A percentile compares a stretch with the other conserved stretches of the same genome.
Conservation (phyloP, 2,888 invertebrate species). For the Zygogramma bicolorata region DNA sequence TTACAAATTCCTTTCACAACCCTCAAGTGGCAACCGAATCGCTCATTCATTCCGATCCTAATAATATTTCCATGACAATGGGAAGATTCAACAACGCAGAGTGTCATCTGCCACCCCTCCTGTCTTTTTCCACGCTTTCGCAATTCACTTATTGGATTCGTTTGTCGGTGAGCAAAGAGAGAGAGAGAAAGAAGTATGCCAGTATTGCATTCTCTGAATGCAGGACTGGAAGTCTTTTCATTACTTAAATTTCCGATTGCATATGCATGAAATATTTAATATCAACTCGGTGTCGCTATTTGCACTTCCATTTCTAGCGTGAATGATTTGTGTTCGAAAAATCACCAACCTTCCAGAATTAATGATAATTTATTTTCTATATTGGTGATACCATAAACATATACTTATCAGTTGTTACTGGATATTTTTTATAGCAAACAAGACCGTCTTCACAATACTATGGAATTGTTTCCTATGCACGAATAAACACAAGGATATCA, state of each 20-base stretch:
- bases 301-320: background rate
- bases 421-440: no score
- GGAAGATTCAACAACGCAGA: conserved; percentile 44
- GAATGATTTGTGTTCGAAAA: background rate
- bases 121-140: conserved; percentile 20
- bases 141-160: conserved; percentile 31
- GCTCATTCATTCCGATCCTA: conserved; percentile 37
- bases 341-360: background rate
- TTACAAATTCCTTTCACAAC: conserved; percentile 35
- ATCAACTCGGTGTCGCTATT: background rate
- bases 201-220: conserved; percentile 14
- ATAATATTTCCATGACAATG: conserved; percentile 47
- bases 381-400: no score
- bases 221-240: conserved; percentile 9
- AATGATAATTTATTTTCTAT: background rate
- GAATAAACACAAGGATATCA: no score
- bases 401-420: no score
- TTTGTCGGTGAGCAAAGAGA: conserved; percentile 14
- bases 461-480: no score
- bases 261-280: conserved; percentile 2
- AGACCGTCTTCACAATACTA: no score
- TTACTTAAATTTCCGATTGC: conserved; percentile 11
- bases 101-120: conserved; percentile 49
- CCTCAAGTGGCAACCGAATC: conserved; percentile 35
- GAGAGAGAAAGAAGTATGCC: background rate